Conservation (phyloP, 92 coral and sea anemone species). For the Plumapathes pennacea region DNA sequence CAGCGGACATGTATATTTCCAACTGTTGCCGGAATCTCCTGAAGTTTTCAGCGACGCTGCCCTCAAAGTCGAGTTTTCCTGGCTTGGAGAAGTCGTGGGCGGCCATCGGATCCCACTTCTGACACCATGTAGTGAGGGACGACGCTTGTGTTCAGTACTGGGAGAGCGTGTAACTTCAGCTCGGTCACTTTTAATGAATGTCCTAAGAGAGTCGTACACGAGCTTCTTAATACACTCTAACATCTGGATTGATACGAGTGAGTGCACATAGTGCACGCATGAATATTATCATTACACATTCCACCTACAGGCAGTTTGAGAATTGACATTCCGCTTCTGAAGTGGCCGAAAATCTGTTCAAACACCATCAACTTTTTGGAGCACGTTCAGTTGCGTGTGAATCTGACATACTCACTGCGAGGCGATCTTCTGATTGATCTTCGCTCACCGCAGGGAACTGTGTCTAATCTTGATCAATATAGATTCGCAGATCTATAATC, state of each 20-base stretch:
- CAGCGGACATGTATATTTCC: constrained; percentile 5
- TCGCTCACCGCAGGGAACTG: not conserved
- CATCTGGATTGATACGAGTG: too few species aligned
- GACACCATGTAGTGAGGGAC: too few species aligned
- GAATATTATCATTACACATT: too few species aligned
- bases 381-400: constrained; percentile 4
- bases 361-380: not conserved
- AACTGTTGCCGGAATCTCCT: constrained; percentile 18
- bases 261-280: too few species aligned
- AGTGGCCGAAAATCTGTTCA: not conserved
- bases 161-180: too few species aligned
- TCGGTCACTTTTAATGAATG: too few species aligned
- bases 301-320: not conserved
- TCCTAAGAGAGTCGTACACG: too few species aligned
- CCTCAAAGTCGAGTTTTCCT: constrained; percentile 10
- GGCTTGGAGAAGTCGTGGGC: constrained; percentile 23
- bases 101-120: too few species aligned
- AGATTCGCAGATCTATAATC: not conserved
- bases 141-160: too few species aligned
- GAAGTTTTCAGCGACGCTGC: constrained; percentile 29
- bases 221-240: too few species aligned
- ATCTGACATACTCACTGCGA: not conserved
- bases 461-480: constrained; percentile 4
- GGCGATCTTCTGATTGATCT: constrained; percentile 1
- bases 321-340: not conserved